These are phyloP conservation scores for Oreohelix idahoensis DNA, from an alignment of 1,140 invertebrate genomes.

Conservation along the genomic window DNA sequence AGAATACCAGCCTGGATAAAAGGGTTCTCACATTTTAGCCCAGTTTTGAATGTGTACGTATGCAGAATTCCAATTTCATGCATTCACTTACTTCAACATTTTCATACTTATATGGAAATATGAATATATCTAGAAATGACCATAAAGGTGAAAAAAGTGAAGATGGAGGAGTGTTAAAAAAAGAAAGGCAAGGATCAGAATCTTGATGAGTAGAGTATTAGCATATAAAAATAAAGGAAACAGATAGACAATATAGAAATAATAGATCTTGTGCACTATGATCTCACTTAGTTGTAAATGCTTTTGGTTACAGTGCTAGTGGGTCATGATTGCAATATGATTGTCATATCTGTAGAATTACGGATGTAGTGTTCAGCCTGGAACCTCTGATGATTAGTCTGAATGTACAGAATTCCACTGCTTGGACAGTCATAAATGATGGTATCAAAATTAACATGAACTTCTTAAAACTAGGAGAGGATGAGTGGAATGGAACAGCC, in stretches of 20 bases:
- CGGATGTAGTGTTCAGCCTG: slow-evolving; percentile 34
- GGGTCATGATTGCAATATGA: too few relatives aligned
- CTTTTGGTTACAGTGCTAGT: too few relatives aligned
- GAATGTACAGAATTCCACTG: slow-evolving; percentile 6
- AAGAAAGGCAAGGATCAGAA: neutral
- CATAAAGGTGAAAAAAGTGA: neutral
- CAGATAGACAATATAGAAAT: too few relatives aligned
- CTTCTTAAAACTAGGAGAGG: slow-evolving; percentile 7
- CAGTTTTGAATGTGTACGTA: slow-evolving; percentile 30
- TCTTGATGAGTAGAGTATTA: slow-evolving; percentile 19
- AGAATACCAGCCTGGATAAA: slow-evolving; percentile 46
- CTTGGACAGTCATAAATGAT: slow-evolving; percentile 35
- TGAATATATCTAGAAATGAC: neutral
- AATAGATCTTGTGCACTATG: too few relatives aligned
- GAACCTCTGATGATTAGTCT: slow-evolving; percentile 39
- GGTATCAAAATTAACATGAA: neutral
- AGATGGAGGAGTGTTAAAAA: neutral
- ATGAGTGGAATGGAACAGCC: slow-evolving; percentile 24
- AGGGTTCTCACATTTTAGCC: neutral
- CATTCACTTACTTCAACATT: neutral
- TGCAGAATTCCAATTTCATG: neutral
- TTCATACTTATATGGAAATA: neutral
- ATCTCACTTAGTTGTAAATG: too few relatives aligned
- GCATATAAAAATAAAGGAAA: too few relatives aligned
- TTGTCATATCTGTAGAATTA: too few relatives aligned